Conservation (phyloP, 2,797 vertebrate genomes). For the Trachurus trachurus region DNA sequence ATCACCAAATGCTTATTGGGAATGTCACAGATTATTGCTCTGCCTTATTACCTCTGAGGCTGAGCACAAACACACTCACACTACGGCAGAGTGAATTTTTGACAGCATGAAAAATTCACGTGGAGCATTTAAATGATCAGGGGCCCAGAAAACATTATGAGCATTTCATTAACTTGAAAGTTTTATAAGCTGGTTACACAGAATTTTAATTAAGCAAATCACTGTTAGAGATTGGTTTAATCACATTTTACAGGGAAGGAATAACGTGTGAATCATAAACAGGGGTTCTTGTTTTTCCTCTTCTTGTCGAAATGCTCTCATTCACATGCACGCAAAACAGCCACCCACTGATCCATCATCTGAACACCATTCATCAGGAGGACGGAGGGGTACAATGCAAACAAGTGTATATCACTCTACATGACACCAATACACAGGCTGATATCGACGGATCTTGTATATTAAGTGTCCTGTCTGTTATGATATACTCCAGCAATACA, state of each 20-base stretch:
- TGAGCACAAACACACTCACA: conserved; percentile 12
- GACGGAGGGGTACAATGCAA: conserved; percentile 20
- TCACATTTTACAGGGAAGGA: conserved; percentile 42
- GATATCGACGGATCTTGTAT: conserved; percentile 47
- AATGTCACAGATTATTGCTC: conserved; percentile 40
- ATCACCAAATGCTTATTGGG: conserved; percentile 51
- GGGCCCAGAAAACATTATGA: conserved; percentile 27
- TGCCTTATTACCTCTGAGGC: conserved; percentile 16
- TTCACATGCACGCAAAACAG: conserved; percentile 12
- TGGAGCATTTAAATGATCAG: conserved; percentile 19
- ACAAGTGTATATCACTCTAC: conserved; percentile 35
- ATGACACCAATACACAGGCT: conserved; percentile 28
- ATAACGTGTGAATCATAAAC: conserved; percentile 29
- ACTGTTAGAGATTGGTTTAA: conserved; percentile 44
- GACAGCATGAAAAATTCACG: conserved; percentile 16
- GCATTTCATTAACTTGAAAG: conserved; percentile 52
- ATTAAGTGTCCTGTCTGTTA: conserved; percentile 44
- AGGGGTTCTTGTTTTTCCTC: conserved; percentile 36
- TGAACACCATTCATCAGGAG: conserved; percentile 45
- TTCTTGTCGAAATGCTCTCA: conserved; percentile 32
- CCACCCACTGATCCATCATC: conserved; percentile 52
- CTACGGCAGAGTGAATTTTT: not conserved
- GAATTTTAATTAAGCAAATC: conserved; percentile 61
- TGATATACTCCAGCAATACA: conserved; percentile 26
- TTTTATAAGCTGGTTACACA: conserved; percentile 44